A percentile compares a stretch with the other conserved stretches of the same genome.
Conservation (phyloP, 2,113 vertebrate species). For the Aspiorhynchus laticeps region DNA sequence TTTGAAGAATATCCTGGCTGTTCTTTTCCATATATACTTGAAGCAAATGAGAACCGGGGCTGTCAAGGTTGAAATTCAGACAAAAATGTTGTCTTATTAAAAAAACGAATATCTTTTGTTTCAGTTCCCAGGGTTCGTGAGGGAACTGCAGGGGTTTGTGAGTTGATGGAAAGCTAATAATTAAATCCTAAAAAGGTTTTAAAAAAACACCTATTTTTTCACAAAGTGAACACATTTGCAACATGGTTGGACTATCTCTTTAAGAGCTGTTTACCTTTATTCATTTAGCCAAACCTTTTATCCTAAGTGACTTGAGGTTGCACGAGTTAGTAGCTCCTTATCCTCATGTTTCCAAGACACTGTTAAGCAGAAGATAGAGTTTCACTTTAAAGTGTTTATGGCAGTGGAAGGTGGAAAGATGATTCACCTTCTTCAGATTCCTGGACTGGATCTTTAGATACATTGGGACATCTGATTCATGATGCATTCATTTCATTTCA, state of each 20-base stretch:
- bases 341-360: not conserved
- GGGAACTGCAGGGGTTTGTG: not conserved
- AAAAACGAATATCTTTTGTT: not conserved
- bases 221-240: no score
- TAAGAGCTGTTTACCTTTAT: not conserved
- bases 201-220: no score
- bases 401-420: constrained; percentile 18
- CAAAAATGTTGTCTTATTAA: no score
- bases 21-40: not conserved
- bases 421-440: constrained; percentile 21
- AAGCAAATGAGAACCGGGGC: no score
- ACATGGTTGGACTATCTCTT: not conserved
- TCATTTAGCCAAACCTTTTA: not conserved
- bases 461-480: not conserved
- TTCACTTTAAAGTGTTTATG: constrained; percentile 15
- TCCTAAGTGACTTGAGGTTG: not conserved
- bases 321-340: not conserved
- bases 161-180: not conserved
- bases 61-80: no score
- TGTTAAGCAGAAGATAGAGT: not conserved
- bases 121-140: not conserved
- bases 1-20: not conserved
- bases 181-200: not conserved
- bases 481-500: not conserved
- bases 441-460: constrained; percentile 11